Evolutionary conservation across 2,888 invertebrate genomes (phyloP).

Genomic region (Ernsta delagoae): DNA sequence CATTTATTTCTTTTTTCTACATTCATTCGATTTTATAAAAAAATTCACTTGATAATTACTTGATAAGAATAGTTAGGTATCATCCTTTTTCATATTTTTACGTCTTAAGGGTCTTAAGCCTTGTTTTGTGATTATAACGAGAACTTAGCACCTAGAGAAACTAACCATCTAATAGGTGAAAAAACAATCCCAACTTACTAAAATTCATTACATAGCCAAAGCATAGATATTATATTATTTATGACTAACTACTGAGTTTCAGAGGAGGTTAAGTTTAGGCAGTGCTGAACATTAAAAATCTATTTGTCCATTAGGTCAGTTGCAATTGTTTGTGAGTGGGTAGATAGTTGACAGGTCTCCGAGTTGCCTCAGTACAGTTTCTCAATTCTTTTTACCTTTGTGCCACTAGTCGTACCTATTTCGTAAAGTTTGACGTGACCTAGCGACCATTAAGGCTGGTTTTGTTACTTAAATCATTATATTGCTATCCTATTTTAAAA

Average conservation of each 20-base stretch:
- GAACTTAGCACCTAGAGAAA: too few species aligned
- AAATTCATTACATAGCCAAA: too few species aligned
- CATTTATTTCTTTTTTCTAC: not conserved
- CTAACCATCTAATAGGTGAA: too few species aligned
- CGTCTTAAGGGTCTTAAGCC: too few species aligned
- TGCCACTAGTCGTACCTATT: slow-evolving; percentile 1
- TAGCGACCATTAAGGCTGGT: slow-evolving; percentile 17
- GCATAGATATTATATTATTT: too few species aligned
- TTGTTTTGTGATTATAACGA: too few species aligned
- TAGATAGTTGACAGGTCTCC: not conserved
- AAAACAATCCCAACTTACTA: too few species aligned
- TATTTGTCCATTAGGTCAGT: not conserved
- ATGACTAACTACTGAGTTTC: too few species aligned
- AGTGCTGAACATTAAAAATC: not conserved
- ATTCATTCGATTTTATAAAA: not conserved
- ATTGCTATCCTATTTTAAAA: not conserved
- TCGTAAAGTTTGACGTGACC: slow-evolving; percentile 22
- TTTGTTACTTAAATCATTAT: slow-evolving; percentile 1
- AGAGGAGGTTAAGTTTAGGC: not conserved
- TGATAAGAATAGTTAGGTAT: too few species aligned
- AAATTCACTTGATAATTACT: too few species aligned
- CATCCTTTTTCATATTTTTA: too few species aligned
- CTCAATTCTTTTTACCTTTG: slow-evolving; percentile 29
- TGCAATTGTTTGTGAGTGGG: not conserved
- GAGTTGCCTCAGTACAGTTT: slow-evolving; percentile 22